Evolutionary conservation across 2,797 vertebrate genomes (phyloP).

Genomic region (Zenarchopterus dispar): DNA sequence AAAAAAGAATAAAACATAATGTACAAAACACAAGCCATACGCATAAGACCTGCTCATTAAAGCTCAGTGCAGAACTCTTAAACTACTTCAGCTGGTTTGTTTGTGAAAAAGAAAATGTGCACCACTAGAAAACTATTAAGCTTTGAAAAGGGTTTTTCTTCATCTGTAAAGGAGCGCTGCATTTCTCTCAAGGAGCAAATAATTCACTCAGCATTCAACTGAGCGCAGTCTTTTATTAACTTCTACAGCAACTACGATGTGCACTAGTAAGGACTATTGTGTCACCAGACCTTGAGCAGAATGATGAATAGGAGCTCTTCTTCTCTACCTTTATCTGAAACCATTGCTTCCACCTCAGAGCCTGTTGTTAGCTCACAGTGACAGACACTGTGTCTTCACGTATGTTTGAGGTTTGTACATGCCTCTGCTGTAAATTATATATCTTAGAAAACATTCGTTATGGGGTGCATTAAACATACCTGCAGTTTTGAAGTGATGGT

Average conservation of each 20-base stretch:
- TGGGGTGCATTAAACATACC: slow-evolving; percentile 76
- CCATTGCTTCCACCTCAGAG: slow-evolving; percentile 31
- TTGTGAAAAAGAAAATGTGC: slow-evolving; percentile 21
- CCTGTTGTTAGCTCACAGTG: slow-evolving; percentile 2
- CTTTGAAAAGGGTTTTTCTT: slow-evolving; percentile 34
- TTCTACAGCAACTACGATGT: slow-evolving; percentile 40
- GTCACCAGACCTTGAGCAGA: slow-evolving; percentile 48
- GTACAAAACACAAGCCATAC: slow-evolving; percentile 9
- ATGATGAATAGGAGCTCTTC: slow-evolving; percentile 37
- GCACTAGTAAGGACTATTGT: slow-evolving; percentile 45
- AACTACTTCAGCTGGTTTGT: slow-evolving; percentile 29
- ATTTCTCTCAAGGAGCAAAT: slow-evolving; percentile 49
- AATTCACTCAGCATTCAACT: slow-evolving; percentile 28
- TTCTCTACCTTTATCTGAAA: slow-evolving; percentile 46
- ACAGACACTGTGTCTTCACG: slow-evolving; percentile 2
- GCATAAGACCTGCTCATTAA: slow-evolving; percentile 22
- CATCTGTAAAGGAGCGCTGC: no score
- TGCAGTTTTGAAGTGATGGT: slow-evolving; percentile 89
- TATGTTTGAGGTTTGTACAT: slow-evolving; percentile 7
- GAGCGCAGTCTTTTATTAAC: slow-evolving; percentile 46
- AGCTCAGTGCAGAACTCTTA: slow-evolving; percentile 15
- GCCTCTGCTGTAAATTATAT: slow-evolving; percentile 18
- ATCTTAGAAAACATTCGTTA: slow-evolving; percentile 1
- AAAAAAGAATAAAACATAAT: no score
- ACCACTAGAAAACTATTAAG: slow-evolving; percentile 34